Conservation (phyloP, 2,888 invertebrate species). For the Nephrotoma appendiculata region DNA sequence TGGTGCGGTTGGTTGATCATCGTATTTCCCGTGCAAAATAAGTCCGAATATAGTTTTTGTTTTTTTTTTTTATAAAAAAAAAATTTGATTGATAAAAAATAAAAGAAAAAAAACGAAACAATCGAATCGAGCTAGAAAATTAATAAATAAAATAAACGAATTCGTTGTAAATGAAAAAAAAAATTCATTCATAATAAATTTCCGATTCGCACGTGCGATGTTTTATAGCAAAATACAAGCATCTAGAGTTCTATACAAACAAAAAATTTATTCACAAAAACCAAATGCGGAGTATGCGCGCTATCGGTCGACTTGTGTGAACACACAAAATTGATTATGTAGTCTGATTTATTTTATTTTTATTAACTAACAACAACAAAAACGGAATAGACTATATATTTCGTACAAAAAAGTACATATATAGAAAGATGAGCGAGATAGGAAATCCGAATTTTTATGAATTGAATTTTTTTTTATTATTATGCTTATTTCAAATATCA, state of each 20-base stretch:
- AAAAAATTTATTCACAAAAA: background rate
- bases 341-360: background rate
- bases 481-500: background rate
- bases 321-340: background rate
- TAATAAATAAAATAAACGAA: background rate
- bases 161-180: background rate
- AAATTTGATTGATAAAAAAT: background rate
- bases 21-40: background rate
- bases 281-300: background rate
- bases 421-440: background rate
- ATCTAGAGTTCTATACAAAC: background rate
- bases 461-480: background rate
- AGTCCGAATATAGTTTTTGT: background rate
- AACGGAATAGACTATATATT: background rate
- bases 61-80: background rate
- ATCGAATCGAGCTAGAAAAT: background rate
- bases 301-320: background rate
- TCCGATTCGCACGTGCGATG: background rate
- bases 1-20: background rate
- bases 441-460: background rate
- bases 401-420: background rate
- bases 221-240: background rate
- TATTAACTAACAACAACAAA: background rate
- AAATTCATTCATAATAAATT: background rate
- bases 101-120: background rate